phyloP scores from a whole-genome alignment of 2,888 invertebrate species.

The Holacanthella duospinosa region DNA sequence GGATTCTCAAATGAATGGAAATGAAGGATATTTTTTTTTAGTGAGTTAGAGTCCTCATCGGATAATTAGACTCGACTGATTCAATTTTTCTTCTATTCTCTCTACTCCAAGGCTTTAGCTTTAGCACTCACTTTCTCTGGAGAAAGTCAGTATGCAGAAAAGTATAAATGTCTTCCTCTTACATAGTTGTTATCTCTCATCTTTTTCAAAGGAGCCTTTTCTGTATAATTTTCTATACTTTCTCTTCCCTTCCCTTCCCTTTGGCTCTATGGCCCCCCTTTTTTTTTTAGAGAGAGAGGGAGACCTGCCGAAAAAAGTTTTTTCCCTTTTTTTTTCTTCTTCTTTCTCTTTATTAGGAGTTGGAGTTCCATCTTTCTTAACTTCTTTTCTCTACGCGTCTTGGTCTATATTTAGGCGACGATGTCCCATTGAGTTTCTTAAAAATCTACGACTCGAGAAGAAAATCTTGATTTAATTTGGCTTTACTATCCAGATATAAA shows the following conservation, averaged over 20 bases:
- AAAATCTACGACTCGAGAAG: background rate
- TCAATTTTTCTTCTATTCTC: background rate
- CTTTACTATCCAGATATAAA: background rate
- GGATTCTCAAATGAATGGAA: background rate
- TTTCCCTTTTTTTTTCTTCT: no score
- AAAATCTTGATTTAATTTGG: constrained; percentile 5
- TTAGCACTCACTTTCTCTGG: no score
- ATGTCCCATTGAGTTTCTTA: constrained; percentile 1
- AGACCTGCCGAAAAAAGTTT: no score
- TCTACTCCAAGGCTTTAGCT: no score
- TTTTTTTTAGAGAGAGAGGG: no score
- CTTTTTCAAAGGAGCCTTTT: background rate
- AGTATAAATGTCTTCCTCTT: background rate
- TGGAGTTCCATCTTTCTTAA: background rate
- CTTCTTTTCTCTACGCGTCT: background rate
- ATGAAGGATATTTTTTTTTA: background rate
- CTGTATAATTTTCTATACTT: background rate
- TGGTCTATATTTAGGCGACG: background rate
- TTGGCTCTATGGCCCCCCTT: no score
- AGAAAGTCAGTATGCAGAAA: background rate
- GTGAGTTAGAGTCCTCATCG: background rate
- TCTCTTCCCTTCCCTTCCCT: background rate
- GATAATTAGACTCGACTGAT: constrained; percentile 2
- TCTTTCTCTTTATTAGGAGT: background rate
- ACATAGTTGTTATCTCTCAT: background rate